Base-by-base conservation (phyloP, 2,113 vertebrate species). In the Odobenus rosmarus region DNA sequence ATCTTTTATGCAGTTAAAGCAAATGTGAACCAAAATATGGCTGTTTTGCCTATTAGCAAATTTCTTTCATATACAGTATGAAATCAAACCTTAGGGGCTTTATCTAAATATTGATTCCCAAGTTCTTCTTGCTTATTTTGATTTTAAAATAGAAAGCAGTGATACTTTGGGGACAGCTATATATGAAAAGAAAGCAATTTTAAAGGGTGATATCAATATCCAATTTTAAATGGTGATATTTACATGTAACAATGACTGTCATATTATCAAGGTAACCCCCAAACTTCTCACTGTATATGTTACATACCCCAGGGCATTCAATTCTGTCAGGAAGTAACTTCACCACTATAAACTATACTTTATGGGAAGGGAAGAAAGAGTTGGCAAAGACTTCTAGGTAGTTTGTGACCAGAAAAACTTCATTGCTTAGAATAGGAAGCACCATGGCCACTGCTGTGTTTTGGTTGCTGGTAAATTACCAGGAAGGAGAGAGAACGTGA, bases 181-280 rank as follows among this genome's bases (percentile, higher is more conserved):
- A 88, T 86, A 85, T n/a, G 93, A 55, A 85, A 95, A 94, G 90
- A 28, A 95, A 88, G 67, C 8, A 92, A 93, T n/a, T 93, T 94
- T 86, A 57, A 84, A 71, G 57, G 21, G 15, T 80, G 24, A 79
- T 13, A 80, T 89, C 49, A 93, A 36, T 46, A 91, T 79, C 13
- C 55, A 80, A 33, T n/a, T 93, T 94, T 86, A 57, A 80, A 71
- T 64, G 21, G 15, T 80, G 24, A 74, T 13, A 79, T 83, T 90
- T 95, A 76, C 36, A 53, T 57, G 26, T 62, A 82, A 59, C 36
- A 39, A 83, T 74, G 93, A 88, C n/a, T 42, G 5, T 91, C 42
- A 69, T 59, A 23, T 59, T 59, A 88, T 55, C 71, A 96, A 95
- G 31, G 18, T 53, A 90, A 53, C 7, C 6, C 19, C 88, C 31